Percentiles rank a stretch among this genome's conserved stretches.
These are phyloP conservation scores for Bolinopsis microptera DNA, from an alignment of 37 sponge, comb jelly and placozoan species.

Conservation along the genomic window DNA sequence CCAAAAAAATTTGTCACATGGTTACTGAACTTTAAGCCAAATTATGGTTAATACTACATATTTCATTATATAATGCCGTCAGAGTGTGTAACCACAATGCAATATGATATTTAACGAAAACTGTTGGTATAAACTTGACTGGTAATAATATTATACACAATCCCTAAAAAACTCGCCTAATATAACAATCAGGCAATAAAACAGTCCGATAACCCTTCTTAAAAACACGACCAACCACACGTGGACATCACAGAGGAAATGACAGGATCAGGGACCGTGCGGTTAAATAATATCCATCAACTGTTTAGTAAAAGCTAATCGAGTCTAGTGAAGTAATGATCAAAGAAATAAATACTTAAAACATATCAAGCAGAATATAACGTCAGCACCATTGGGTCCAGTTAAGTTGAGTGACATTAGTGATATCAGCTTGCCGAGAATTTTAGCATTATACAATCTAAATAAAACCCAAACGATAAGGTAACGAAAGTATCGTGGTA, in stretches of 20 bases:
- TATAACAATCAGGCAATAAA: background rate
- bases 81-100: background rate
- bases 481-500: no score
- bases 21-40: background rate
- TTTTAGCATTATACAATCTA: background rate
- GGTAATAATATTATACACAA: background rate
- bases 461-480: background rate
- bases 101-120: background rate
- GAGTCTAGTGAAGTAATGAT: background rate
- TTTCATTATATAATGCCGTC: background rate
- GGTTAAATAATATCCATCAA: background rate
- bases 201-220: background rate
- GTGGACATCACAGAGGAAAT: background rate
- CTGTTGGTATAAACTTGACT: background rate
- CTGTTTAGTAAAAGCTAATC: background rate
- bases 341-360: background rate
- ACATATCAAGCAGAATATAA: background rate
- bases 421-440: background rate
- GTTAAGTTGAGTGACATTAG: no score
- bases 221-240: background rate
- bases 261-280: background rate
- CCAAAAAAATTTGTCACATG: background rate
- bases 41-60: background rate
- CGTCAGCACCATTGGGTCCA: background rate
- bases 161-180: background rate